A percentile compares a stretch with the other conserved stretches of the same genome.
These are phyloP conservation scores for Polyodon spathula DNA, from an alignment of 2,113 vertebrate genomes.

Conservation along the genomic window DNA sequence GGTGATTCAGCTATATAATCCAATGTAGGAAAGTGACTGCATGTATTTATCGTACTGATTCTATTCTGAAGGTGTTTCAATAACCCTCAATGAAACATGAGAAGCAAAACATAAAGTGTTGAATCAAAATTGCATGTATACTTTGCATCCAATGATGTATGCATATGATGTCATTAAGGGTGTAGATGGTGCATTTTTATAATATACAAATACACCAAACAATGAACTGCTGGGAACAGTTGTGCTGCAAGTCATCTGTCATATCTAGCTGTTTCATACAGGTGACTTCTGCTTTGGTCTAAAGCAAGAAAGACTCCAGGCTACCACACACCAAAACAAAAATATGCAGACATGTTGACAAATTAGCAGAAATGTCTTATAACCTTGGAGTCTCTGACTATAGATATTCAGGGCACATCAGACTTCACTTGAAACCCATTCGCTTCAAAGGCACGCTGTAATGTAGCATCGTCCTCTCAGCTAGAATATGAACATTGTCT, in stretches of 20 bases:
- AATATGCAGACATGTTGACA: not conserved
- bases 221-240: slow-evolving; percentile 1
- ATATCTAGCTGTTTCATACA: slow-evolving; percentile 10
- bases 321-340: slow-evolving; percentile 11
- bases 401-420: slow-evolving; percentile 12
- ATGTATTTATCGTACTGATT: slow-evolving; percentile 5
- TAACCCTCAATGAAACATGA: not conserved
- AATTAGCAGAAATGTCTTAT: slow-evolving; percentile 27
- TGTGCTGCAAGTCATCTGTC: slow-evolving; percentile 10
- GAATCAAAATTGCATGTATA: not conserved
- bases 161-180: not conserved
- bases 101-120: not conserved
- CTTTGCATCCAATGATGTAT: not conserved
- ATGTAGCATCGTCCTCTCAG: slow-evolving; percentile 3
- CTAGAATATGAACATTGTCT: slow-evolving; percentile 2
- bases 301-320: slow-evolving; percentile 1
- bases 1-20: no score
- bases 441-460: not conserved
- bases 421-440: slow-evolving; percentile 5
- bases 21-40: not conserved
- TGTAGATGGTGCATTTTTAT: no score
- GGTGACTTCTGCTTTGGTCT: slow-evolving; percentile 4
- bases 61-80: slow-evolving; percentile 7
- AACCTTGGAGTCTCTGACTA: slow-evolving; percentile 19
- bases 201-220: not conserved